Percentiles rank a stretch among this genome's conserved stretches.
phyloP scores from a whole-genome alignment of 2,888 invertebrate species.

The Phasia obesa region DNA sequence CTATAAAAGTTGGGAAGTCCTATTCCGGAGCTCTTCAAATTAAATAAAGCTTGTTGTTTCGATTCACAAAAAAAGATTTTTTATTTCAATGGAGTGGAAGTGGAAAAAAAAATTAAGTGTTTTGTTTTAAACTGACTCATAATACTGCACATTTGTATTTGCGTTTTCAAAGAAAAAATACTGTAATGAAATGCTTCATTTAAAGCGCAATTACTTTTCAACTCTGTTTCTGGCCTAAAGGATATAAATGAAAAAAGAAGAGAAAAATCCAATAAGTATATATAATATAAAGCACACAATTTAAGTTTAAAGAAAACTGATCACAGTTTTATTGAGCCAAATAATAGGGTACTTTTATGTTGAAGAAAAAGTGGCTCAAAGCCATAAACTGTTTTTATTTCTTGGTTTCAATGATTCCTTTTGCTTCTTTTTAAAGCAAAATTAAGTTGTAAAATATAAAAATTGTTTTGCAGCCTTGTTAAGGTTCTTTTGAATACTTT shows the following conservation, averaged over 20 bases:
- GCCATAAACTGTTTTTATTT: conserved; percentile 34
- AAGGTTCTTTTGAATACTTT: not conserved
- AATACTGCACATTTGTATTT: conserved; percentile 43
- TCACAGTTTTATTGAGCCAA: conserved; percentile 79
- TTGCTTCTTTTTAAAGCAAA: not conserved
- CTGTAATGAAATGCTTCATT: conserved; percentile 68
- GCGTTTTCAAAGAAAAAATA: not conserved
- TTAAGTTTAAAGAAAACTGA: conserved; percentile 54
- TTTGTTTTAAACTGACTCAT: not conserved
- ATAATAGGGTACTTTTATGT: conserved; percentile 73
- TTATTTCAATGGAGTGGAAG: conserved; percentile 19
- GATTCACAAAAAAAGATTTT: too few species aligned
- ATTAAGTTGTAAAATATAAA: conserved; percentile 33
- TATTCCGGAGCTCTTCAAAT: too few species aligned
- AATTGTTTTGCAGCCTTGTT: not conserved
- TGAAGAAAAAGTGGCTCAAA: conserved; percentile 54
- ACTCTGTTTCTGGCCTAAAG: conserved; percentile 41
- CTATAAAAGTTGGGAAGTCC: too few species aligned
- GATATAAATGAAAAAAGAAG: conserved; percentile 10
- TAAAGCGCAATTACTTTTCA: conserved; percentile 50
- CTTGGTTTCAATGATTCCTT: conserved; percentile 11
- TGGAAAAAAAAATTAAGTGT: not conserved
- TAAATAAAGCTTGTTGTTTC: too few species aligned
- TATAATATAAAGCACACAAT: conserved; percentile 32
- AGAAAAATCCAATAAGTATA: not conserved